These are phyloP conservation scores for Scylla paramamosain DNA, from an alignment of 1,140 invertebrate species.

Conservation along the genomic window DNA sequence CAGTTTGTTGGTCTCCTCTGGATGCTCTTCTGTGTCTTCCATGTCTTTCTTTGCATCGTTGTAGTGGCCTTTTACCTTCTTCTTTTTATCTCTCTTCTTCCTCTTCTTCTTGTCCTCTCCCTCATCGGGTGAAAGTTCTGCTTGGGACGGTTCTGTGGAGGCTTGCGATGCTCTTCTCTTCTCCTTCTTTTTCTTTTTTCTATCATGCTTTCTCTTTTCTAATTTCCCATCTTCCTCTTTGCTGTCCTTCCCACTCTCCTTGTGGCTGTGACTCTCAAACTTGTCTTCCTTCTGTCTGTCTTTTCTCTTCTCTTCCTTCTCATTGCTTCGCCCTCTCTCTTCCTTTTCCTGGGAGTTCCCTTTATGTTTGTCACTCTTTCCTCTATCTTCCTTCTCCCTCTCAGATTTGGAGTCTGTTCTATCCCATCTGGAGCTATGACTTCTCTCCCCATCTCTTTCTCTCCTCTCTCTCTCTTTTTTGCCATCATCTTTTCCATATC, in stretches of 20 bases:
- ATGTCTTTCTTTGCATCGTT: conserved; percentile 35
- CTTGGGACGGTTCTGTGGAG: conserved; percentile 78
- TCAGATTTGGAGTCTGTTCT: conserved; percentile 78
- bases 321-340: conserved; percentile 65
- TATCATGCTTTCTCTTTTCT: conserved; percentile 79
- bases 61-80: conserved; percentile 69
- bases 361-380: conserved; percentile 61
- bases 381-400: conserved; percentile 62
- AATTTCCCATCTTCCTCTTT: conserved; percentile 80
- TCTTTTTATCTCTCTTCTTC: conserved; percentile 76
- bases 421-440: conserved; percentile 82
- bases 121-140: conserved; percentile 80
- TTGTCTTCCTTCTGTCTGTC: conserved; percentile 80
- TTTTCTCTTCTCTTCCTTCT: conserved; percentile 71
- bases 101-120: conserved; percentile 77
- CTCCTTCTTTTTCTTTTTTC: conserved; percentile 78
- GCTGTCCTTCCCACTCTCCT: conserved; percentile 63
- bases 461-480: conserved; percentile 56
- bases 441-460: conserved; percentile 41
- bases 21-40: conserved; percentile 77
- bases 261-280: conserved; percentile 78
- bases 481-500: conserved; percentile 32
- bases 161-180: conserved; percentile 76
- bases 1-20: conserved; percentile 58
- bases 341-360: conserved; percentile 64